Evolutionary conservation across 1,140 invertebrate species (phyloP), one percentile per base, ranked within the genome.

Genomic region (Psix sp.): DNA sequence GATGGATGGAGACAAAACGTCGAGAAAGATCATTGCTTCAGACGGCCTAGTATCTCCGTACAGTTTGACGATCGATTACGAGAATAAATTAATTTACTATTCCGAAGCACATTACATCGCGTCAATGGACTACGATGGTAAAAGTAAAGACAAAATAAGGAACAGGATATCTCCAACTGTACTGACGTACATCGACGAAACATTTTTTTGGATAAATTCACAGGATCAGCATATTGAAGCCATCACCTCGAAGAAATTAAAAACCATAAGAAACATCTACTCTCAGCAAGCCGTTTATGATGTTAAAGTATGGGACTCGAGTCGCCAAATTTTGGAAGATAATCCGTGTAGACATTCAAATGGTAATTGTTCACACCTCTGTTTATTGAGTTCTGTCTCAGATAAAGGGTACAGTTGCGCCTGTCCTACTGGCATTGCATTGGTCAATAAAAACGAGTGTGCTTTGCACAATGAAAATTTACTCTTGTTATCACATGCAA

Each of bases 331-430:
- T 0, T 82, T 82, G 51, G 88, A 86, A 40, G 86, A 89, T 42
- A 93, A 93, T 81, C 93, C 94, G 0, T 97, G 95, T 79, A 88
- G 90, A 59, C 79, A 87, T 5, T 92, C 94, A 59, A 96, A 96
- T 82, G 95, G 94, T 11, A 93, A 93, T 39, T 98, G 96, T 82
- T 96, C 95, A 3, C 95, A 98, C 85, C 88, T 98, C 10, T 98
- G 96, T 80, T 87, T 97, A 29, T 83, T 97, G 5, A 91, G 94
- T 5, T 90, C 92, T 0, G 87, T 89, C 57, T 72, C 87, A 10
- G 90, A 92, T 26, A 13, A 20, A 10, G 91, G 91, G 10, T 96
- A 92, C 80, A 89, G 89, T 1, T 97, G 96, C 83, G 92, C 94
- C 0, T 98, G 97, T 87, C 96, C 96, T 0, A 96, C 95, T n/a